Evolutionary conservation across 1,140 invertebrate genomes (phyloP), one percentile per base, ranked within the genome.

Genomic region (Heliconius eleuchia): DNA sequence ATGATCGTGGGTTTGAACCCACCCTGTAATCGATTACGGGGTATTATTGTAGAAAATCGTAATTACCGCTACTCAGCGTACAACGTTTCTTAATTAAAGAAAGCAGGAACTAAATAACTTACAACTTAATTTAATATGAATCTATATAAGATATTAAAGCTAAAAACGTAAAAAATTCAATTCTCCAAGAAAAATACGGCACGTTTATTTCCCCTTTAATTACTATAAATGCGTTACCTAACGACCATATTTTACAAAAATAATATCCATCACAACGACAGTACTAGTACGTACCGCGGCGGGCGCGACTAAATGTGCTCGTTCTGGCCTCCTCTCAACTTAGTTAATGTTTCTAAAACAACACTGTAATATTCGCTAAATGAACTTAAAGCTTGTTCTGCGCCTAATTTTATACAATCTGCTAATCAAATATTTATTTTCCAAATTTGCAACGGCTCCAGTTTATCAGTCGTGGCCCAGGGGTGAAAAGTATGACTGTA

Each of bases 321-420:
- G 87, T 88, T 93, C 91, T 90, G 91, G 92, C 91, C 87, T 87
- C 76, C 89, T 88, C 89, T 92, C 91, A 92, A 94, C 84, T 91
- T 90, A 92, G 92, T 92, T 92, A 93, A 94, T 92, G 90, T 87
- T 89, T 82, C 86, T 87, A 92, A 93, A 93, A 93, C 91, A 94
- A 92, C 88, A 92, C 84, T 77, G 84, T 81, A 84, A 88, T 88
- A 88, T 85, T 83, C 80, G 78, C 75, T 77, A 79, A 79, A 79
- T 80, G 73, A 80, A 78, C 50, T 82, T 82, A 77, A 76, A 75
- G 74, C 78, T 74, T 79, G 74, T 42, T 82, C 75, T 52, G 50
- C 79, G 55, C 70, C 71, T 77, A 80, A 81, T 81, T 81, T 81
- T 78, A 73, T 81, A 77, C 80, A 81, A 78, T 78, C 76, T 81